Evolutionary conservation across 2,888 invertebrate species (phyloP).

Genomic region (Cybosia mesomella): DNA sequence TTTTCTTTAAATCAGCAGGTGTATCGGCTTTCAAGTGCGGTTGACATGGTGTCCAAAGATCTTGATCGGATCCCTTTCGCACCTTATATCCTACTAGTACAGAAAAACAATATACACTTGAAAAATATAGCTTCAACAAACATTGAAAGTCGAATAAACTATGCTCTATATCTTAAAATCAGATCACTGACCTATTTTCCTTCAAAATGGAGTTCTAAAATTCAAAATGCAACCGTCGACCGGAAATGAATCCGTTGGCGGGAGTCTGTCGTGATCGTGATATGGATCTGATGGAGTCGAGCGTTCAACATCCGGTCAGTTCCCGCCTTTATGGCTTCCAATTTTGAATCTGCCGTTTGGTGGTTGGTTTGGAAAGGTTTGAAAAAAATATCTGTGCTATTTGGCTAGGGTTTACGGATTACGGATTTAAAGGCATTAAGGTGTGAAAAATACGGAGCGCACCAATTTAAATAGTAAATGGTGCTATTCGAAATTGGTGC

Average conservation of each 20-base stretch:
- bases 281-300: constrained; percentile 83
- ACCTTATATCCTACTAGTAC: not conserved
- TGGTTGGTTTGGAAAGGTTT: constrained; percentile 35
- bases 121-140: constrained; percentile 11
- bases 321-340: constrained; percentile 83
- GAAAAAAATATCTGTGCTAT: constrained; percentile 6
- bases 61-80: no score
- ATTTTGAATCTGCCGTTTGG: constrained; percentile 71
- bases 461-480: not conserved
- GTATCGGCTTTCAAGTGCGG: no score
- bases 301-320: constrained; percentile 80
- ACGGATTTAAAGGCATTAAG: not conserved
- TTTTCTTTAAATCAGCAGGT: no score
- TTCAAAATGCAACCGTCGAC: constrained; percentile 81
- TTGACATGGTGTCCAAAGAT: no score
- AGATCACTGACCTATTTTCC: constrained; percentile 67
- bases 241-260: constrained; percentile 85
- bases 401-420: not conserved
- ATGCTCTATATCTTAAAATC: constrained; percentile 54
- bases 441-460: not conserved
- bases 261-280: constrained; percentile 80
- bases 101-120: not conserved
- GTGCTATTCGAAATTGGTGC: not conserved
- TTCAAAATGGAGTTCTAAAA: constrained; percentile 73
- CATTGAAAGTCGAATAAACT: constrained; percentile 40